These are phyloP conservation scores for Oscheius sp. DNA, from an alignment of 2,888 invertebrate species.

Conservation along the genomic window DNA sequence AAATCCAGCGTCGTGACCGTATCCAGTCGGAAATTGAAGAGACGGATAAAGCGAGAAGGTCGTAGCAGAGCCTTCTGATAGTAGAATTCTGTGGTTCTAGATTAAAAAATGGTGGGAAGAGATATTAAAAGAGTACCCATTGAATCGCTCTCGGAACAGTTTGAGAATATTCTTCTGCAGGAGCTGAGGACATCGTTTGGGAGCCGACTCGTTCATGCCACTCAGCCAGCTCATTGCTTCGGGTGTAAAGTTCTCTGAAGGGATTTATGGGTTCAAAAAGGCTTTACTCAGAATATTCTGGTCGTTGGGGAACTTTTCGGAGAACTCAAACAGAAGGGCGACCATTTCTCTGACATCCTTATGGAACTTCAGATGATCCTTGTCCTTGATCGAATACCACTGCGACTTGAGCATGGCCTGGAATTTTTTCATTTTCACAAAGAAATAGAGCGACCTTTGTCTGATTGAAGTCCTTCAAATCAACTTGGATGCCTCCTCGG, in stretches of 20 bases:
- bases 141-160: conserved; percentile 37
- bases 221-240: conserved; percentile 38
- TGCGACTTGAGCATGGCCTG: neutral
- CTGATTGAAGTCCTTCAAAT: neutral
- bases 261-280: neutral
- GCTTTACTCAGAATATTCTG: conserved; percentile 1
- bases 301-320: conserved; percentile 34
- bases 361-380: conserved; percentile 30
- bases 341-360: conserved; percentile 37
- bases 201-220: conserved; percentile 28
- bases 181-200: conserved; percentile 44
- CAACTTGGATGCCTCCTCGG: neutral
- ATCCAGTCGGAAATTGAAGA: conserved; percentile 40
- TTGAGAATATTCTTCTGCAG: conserved; percentile 47
- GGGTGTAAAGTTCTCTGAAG: conserved; percentile 41
- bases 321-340: conserved; percentile 35
- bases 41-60: conserved; percentile 48
- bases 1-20: conserved; percentile 42
- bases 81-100: conserved; percentile 5
- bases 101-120: neutral
- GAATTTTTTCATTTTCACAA: neutral
- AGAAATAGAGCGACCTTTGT: neutral
- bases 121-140: conserved; percentile 32
- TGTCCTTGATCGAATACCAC: conserved; percentile 19
- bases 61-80: conserved; percentile 39